Evolutionary conservation across 2,888 invertebrate genomes (phyloP), one percentile per base, ranked within the genome.

Genomic region (Merodon equestris): DNA sequence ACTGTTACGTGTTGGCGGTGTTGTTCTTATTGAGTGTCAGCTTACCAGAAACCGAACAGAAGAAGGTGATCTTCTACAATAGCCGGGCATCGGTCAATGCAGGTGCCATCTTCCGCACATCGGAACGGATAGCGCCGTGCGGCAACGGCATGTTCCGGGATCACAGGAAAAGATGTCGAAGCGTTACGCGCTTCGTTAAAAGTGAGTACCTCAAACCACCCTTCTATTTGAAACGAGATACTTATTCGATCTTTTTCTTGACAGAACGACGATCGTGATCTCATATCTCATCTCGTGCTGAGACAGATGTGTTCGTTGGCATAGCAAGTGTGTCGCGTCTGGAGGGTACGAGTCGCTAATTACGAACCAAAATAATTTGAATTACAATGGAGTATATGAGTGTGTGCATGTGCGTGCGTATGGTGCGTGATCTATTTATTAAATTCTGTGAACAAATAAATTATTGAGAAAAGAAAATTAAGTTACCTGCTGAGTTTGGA

Each of bases 91-190:
- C 66, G 2, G 79, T 87, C 1, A 70, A 83, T 0, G 84, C 82
- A 1, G 82, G 86, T 12, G 87, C 86, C 73, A 81, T 87, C 38
- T 82, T 87, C 17, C 70, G 84, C 3, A 85, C 85, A 0, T 71
- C 83, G 1, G 81, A 64, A 7, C 64, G 84, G 12, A 1, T 57
- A 3, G 82, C 81, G 0, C 85, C 86, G 2, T 87, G 87, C 67
- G 85, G 85, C 2, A 77, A 67, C 7, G 87, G 87, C 0, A 83
- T 84, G 68, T 84, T 85, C 83, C 83, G 86, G 1, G 87, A 87
- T 67, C 85, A 87, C 75, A 85, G 86, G 3, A 84, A 86, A 82
- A 85, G 85, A 5, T 87, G 87, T 63, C 84, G 87, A 12, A 84
- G 85, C 4, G 85, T 86, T 1, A 57, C 86, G 14, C 83, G 81